Percentiles rank a stretch among this genome's conserved stretches.
These are phyloP conservation scores for Mus spicilegus DNA, from an alignment of 2,113 vertebrate species.

Conservation along the genomic window DNA sequence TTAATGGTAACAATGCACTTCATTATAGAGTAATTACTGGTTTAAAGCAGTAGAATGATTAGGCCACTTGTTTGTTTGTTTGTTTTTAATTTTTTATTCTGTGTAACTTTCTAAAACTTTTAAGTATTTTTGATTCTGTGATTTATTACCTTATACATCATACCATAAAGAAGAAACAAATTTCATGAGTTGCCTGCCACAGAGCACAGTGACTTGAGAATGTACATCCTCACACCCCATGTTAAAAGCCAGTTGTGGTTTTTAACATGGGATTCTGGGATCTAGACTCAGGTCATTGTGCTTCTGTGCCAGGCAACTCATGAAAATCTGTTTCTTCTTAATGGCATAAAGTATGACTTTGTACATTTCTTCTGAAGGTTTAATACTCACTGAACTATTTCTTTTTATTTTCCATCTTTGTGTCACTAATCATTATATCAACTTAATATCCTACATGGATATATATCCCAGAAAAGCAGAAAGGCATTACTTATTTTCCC, in stretches of 20 bases:
- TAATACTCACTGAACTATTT: neutral
- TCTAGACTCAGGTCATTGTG: neutral
- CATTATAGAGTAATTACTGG: neutral
- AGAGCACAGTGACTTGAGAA: neutral
- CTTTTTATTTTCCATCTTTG: neutral
- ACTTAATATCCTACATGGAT: neutral
- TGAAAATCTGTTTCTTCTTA: slow-evolving; percentile 20
- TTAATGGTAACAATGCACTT: neutral
- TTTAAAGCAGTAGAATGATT: slow-evolving; percentile 4
- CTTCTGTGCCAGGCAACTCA: neutral
- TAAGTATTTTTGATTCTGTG: neutral
- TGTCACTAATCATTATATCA: slow-evolving; percentile 8
- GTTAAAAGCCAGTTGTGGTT: neutral
- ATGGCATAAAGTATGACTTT: neutral
- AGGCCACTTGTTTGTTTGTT: neutral
- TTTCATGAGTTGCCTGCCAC: neutral
- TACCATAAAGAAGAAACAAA: slow-evolving; percentile 26
- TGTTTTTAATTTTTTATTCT: neutral
- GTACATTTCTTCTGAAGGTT: neutral
- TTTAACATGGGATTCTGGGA: neutral
- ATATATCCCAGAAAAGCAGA: neutral
- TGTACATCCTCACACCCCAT: neutral
- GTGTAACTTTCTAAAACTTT: neutral
- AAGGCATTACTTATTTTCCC: neutral
- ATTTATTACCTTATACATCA: neutral